A percentile compares a stretch with the other conserved stretches of the same genome.
Conservation (phyloP, 37 sponge, comb jelly and placozoan species). For the Ephydatia muelleri region DNA sequence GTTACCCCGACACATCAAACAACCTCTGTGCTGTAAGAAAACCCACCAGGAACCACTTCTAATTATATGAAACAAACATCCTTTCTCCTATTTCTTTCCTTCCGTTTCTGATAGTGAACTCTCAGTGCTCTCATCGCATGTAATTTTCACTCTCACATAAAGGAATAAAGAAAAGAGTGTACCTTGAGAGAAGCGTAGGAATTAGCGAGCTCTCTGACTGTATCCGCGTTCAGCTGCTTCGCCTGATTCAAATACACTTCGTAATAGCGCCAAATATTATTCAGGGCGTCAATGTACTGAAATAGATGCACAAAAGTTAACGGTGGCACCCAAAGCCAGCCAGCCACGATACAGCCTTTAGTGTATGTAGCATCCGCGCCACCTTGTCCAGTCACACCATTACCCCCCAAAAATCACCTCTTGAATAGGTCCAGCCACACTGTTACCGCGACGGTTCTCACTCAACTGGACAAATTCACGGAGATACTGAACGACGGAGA, state of each 20-base stretch:
- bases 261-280: slow-evolving; percentile 54
- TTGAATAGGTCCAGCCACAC: slow-evolving; percentile 6
- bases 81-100: no score
- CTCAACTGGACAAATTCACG: slow-evolving; percentile 24
- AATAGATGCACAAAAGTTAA: background rate
- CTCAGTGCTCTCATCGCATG: no score
- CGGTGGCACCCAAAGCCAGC: background rate
- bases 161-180: no score
- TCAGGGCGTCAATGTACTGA: slow-evolving; percentile 58
- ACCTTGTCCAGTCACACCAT: background rate
- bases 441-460: slow-evolving; percentile 13
- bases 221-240: slow-evolving; percentile 36
- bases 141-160: no score
- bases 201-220: slow-evolving; percentile 52
- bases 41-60: no score
- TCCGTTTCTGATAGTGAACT: no score
- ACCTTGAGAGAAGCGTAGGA: slow-evolving; percentile 52
- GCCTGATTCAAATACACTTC: slow-evolving; percentile 64
- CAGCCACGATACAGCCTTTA: background rate
- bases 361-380: background rate
- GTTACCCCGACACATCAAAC: no score
- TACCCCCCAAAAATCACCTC: slow-evolving; percentile 6
- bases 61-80: no score
- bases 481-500: slow-evolving; percentile 3
- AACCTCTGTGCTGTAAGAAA: no score